Conservation (phyloP, 2,888 invertebrate species). For the Beris morrisii region DNA sequence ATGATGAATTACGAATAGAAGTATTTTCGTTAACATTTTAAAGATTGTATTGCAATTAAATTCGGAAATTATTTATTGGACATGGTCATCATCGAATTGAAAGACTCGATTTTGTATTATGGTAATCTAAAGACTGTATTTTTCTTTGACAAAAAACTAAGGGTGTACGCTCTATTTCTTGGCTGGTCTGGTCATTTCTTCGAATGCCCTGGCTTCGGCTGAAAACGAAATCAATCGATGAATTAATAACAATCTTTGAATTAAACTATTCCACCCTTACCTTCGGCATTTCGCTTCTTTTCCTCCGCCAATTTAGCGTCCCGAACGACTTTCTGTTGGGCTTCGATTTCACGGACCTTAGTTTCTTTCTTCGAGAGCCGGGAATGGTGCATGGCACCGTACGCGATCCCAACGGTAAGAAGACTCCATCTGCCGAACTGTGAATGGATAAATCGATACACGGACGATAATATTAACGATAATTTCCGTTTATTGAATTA, state of each 20-base stretch:
- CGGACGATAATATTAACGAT: not conserved
- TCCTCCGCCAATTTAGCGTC: slow-evolving; percentile 74
- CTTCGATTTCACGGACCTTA: slow-evolving; percentile 67
- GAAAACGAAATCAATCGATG: not conserved
- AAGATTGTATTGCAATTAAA: too few relatives aligned
- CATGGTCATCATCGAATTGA: too few relatives aligned
- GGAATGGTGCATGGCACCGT: slow-evolving; percentile 73
- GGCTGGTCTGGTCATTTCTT: slow-evolving; percentile 19
- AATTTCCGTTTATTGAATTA: not conserved
- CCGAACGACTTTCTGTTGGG: slow-evolving; percentile 66
- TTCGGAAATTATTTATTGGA: too few relatives aligned
- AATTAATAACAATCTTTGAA: not conserved
- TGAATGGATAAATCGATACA: slow-evolving; percentile 1
- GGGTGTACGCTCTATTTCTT: slow-evolving; percentile 12
- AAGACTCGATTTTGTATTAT: too few relatives aligned
- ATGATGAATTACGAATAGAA: too few relatives aligned
- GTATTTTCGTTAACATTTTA: too few relatives aligned
- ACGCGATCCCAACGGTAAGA: slow-evolving; percentile 70
- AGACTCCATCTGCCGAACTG: slow-evolving; percentile 84
- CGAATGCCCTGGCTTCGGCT: slow-evolving; percentile 22
- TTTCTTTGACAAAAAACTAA: slow-evolving; percentile 1
- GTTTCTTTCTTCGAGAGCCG: slow-evolving; percentile 69
- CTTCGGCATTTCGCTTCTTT: slow-evolving; percentile 65
- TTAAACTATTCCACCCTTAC: slow-evolving; percentile 49
- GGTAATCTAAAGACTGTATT: slow-evolving; percentile 17